Percentiles rank a stretch among this genome's conserved stretches.
These are phyloP conservation scores for Melanargia galathea DNA, from an alignment of 2,888 invertebrate genomes.

Conservation along the genomic window DNA sequence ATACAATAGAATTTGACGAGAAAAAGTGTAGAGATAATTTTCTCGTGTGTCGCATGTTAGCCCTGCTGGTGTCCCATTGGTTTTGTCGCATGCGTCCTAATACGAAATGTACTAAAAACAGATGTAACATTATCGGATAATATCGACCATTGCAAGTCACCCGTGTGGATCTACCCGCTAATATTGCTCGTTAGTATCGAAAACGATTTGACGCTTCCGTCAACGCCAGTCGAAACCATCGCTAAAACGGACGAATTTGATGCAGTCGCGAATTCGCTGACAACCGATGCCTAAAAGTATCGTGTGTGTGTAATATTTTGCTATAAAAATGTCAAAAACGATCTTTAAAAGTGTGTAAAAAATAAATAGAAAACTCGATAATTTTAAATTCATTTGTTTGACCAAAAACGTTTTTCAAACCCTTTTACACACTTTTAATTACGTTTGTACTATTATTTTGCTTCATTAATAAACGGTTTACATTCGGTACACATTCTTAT, in stretches of 20 bases:
- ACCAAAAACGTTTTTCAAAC: no score
- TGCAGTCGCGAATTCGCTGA: background rate
- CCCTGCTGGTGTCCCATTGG: no score
- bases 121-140: no score
- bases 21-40: no score
- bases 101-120: no score
- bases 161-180: no score
- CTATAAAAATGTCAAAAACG: background rate
- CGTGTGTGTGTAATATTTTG: background rate
- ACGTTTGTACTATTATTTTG: background rate
- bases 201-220: background rate
- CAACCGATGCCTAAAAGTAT: background rate
- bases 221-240: background rate
- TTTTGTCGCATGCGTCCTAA: no score
- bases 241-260: background rate
- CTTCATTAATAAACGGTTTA: conserved; percentile 5
- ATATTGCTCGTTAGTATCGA: no score
- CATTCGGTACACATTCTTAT: background rate
- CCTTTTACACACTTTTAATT: conserved; percentile 12
- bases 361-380: background rate
- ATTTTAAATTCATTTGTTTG: background rate
- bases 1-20: no score
- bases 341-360: conserved; percentile 17
- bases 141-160: no score
- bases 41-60: no score